Percentiles rank a stretch among this genome's conserved stretches.
These are phyloP conservation scores for Drosophila sturtevanti DNA, from an alignment of 1,140 invertebrate species.

Conservation along the genomic window DNA sequence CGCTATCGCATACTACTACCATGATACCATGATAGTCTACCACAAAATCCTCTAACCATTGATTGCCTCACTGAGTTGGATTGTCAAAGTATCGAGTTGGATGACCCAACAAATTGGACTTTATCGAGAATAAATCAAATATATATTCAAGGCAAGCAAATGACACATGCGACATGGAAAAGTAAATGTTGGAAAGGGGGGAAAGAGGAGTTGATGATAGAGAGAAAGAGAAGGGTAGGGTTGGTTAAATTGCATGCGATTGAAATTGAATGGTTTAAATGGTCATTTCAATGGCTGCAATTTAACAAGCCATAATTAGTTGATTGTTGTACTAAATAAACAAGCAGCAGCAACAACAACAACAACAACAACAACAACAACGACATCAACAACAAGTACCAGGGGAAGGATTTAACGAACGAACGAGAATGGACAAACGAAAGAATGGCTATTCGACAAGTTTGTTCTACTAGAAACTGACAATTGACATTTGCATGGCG, in stretches of 20 bases:
- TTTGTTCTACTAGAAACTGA: slow-evolving; percentile 60
- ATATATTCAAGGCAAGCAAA: slow-evolving; percentile 36
- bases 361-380: slow-evolving; percentile 1
- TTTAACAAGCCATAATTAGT: slow-evolving; percentile 82
- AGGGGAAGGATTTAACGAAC: not conserved
- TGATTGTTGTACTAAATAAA: slow-evolving; percentile 79
- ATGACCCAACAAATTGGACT: slow-evolving; percentile 24
- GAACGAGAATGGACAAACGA: not conserved
- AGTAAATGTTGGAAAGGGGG: not conserved
- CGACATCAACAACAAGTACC: slow-evolving; percentile 56
- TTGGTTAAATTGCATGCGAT: slow-evolving; percentile 60
- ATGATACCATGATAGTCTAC: no score
- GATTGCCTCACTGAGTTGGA: slow-evolving; percentile 4
- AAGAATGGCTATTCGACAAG: slow-evolving; percentile 23
- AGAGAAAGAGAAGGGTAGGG: not conserved
- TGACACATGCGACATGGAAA: slow-evolving; percentile 43
- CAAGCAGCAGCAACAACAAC: slow-evolving; percentile 34
- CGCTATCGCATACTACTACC: slow-evolving; percentile 9
- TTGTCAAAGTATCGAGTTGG: slow-evolving; percentile 1
- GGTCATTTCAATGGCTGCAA: slow-evolving; percentile 81
- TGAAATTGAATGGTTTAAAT: slow-evolving; percentile 80
- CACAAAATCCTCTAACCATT: not conserved
- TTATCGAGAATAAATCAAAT: slow-evolving; percentile 69
- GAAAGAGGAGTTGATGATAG: no score
- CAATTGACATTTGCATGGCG: slow-evolving; percentile 77